Evolutionary conservation across 2,113 vertebrate genomes (phyloP).

Genomic region (Paramisgurnus dabryanus): DNA sequence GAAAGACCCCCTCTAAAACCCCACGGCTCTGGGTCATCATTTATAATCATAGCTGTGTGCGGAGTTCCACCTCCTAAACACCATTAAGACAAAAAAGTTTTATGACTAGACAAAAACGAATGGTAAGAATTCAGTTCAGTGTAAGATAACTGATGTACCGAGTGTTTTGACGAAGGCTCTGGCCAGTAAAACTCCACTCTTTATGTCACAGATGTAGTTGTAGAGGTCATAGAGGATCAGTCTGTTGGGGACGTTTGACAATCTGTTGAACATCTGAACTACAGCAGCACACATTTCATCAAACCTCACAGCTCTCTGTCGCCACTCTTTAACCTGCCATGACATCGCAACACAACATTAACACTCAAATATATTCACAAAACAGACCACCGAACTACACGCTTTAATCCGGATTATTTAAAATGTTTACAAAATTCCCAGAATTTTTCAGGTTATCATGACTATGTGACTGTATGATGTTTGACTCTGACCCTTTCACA

Average conservation of each 20-base stretch:
- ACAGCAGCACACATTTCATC: conserved; percentile 90
- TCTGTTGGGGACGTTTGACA: conserved; percentile 95
- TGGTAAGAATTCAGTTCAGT: too few relatives aligned
- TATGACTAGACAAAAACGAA: too few relatives aligned
- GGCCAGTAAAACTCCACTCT: conserved; percentile 95
- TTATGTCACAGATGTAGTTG: conserved; percentile 99
- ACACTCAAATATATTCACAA: background rate
- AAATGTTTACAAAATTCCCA: too few relatives aligned
- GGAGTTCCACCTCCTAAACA: conserved; percentile 85
- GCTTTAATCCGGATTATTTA: background rate
- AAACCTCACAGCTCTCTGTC: conserved; percentile 83
- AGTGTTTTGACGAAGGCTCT: conserved; percentile 91
- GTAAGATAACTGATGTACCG: conserved; percentile 64
- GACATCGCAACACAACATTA: too few relatives aligned
- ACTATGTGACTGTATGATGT: too few relatives aligned
- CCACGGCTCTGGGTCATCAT: conserved; percentile 95
- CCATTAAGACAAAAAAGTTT: too few relatives aligned
- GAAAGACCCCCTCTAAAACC: conserved; percentile 98
- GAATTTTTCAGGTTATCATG: too few relatives aligned
- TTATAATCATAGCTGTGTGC: conserved; percentile 89
- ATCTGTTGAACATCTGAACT: conserved; percentile 96
- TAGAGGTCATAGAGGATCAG: conserved; percentile 96
- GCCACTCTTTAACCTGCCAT: conserved; percentile 87
- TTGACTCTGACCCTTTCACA: conserved; percentile 75
- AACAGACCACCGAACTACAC: background rate